Percentiles rank a stretch among this genome's conserved stretches.
phyloP scores from a whole-genome alignment of 2,113 vertebrate species.

The Bufo bufo region DNA sequence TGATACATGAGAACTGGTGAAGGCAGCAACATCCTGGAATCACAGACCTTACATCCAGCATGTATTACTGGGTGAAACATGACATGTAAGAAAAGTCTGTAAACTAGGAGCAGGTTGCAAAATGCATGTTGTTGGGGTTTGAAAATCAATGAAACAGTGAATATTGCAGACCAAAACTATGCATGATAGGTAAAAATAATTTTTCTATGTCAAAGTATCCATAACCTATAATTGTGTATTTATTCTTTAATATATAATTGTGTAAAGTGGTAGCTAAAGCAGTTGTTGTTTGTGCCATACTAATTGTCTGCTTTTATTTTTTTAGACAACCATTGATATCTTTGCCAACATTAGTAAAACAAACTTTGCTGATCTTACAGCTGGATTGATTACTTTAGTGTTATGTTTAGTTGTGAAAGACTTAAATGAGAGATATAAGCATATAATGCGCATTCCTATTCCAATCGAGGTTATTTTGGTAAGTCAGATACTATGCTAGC shows the following conservation, averaged over 20 bases:
- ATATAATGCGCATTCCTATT: slow-evolving; percentile 83
- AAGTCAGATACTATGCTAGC: slow-evolving; percentile 62
- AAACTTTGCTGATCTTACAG: slow-evolving; percentile 82
- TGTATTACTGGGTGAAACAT: too few species aligned
- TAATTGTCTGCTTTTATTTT: slow-evolving; percentile 39
- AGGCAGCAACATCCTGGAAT: too few species aligned
- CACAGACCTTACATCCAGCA: too few species aligned
- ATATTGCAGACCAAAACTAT: too few species aligned
- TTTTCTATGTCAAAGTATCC: too few species aligned
- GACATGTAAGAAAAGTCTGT: too few species aligned
- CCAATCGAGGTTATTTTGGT: slow-evolving; percentile 89
- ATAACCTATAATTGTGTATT: neutral
- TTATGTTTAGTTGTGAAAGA: slow-evolving; percentile 83
- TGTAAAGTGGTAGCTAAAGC: neutral
- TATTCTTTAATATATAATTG: neutral
- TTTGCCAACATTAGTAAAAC: slow-evolving; percentile 78
- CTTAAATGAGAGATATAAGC: slow-evolving; percentile 80
- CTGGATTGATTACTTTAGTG: slow-evolving; percentile 81
- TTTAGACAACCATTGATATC: slow-evolving; percentile 83
- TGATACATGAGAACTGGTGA: too few species aligned
- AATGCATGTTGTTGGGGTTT: too few species aligned
- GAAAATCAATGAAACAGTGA: too few species aligned
- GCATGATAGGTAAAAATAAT: too few species aligned
- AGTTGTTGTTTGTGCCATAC: neutral
- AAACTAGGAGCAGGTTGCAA: too few species aligned